Evolutionary conservation across 2,113 vertebrate species (phyloP).

Genomic region (Crotalus helleri): DNA sequence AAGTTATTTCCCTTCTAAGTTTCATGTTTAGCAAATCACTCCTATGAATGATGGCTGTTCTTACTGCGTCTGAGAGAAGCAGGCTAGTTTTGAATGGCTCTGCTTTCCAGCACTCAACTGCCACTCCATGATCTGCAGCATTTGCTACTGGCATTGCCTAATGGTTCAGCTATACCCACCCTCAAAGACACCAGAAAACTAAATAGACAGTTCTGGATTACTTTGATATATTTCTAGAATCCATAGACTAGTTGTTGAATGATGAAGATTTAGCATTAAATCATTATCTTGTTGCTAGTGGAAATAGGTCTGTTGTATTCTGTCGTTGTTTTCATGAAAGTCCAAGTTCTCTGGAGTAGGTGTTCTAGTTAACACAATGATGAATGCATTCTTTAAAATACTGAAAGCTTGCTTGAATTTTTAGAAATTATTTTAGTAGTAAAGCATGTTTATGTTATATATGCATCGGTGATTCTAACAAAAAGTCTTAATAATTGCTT

Average conservation of each 20-base stretch:
- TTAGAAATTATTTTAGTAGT: neutral
- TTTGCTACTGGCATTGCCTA: neutral
- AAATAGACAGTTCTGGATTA: neutral
- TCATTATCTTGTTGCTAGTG: neutral
- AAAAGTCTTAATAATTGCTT: neutral
- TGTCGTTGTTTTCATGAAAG: constrained; percentile 36
- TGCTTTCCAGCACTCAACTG: neutral
- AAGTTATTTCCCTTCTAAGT: neutral
- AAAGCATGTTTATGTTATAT: neutral
- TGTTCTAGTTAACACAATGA: constrained; percentile 19
- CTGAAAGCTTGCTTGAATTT: neutral
- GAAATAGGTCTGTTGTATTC: neutral
- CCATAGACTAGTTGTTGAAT: neutral
- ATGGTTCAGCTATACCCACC: neutral
- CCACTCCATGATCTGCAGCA: neutral
- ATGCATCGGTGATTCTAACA: neutral
- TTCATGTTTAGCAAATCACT: neutral
- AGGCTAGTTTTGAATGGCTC: neutral
- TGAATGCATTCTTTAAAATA: neutral
- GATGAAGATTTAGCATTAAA: constrained; percentile 12
- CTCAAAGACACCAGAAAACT: neutral
- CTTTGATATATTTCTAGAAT: neutral
- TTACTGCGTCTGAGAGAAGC: neutral
- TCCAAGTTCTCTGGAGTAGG: constrained; percentile 10
- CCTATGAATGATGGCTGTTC: neutral